Conservation (phyloP, 2,888 invertebrate species). For the Odontocerum albicorne region DNA sequence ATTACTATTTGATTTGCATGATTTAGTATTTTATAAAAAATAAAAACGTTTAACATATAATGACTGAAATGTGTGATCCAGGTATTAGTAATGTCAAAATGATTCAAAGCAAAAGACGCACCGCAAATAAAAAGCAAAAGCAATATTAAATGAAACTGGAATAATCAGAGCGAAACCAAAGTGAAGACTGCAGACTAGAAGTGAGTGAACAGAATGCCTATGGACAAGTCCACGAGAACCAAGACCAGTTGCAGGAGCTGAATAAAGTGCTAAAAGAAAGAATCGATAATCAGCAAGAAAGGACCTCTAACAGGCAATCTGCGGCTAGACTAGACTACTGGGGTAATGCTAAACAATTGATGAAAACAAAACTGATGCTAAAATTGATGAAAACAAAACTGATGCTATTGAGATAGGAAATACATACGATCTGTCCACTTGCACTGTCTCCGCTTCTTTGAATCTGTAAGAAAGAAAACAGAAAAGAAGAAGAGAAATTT, state of each 20-base stretch:
- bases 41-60: too few relatives aligned
- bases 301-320: not conserved
- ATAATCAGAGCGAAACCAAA: too few relatives aligned
- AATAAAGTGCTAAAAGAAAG: slow-evolving; percentile 4
- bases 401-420: slow-evolving; percentile 49
- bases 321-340: slow-evolving; percentile 39
- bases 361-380: too few relatives aligned
- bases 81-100: too few relatives aligned
- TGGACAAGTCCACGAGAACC: not conserved
- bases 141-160: too few relatives aligned
- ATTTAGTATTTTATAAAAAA: too few relatives aligned
- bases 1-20: too few relatives aligned
- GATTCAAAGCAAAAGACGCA: too few relatives aligned
- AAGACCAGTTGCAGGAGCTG: not conserved
- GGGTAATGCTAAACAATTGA: slow-evolving; percentile 41
- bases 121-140: too few relatives aligned
- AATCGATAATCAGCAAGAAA: slow-evolving; percentile 4
- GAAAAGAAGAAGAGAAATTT: slow-evolving; percentile 54
- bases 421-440: slow-evolving; percentile 83
- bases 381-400: slow-evolving; percentile 42
- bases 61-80: too few relatives aligned
- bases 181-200: too few relatives aligned
- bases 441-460: slow-evolving; percentile 81
- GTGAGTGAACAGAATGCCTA: not conserved
- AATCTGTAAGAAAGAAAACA: slow-evolving; percentile 74